Base-by-base conservation (phyloP, 2,113 vertebrate genomes). In the Oceanites oceanicus region DNA sequence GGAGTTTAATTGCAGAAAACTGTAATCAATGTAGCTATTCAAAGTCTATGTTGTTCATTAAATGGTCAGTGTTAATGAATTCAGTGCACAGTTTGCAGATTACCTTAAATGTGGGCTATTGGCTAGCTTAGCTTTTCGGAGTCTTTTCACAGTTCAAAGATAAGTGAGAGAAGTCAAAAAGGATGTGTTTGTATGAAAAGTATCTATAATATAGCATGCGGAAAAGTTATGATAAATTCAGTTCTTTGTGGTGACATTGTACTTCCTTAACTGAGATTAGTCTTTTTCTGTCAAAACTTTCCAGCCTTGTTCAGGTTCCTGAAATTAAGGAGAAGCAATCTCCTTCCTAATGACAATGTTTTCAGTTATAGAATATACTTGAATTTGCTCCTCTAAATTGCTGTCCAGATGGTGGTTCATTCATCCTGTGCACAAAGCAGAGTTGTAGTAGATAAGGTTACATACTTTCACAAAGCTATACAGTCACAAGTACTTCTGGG, bases 161-260 rank as follows among this genome's bases (percentile, higher is more conserved):
- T 73, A 65, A 83, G 50, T 30, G n/a, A 82, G 75, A 78, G 59
- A 79, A 86, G 19, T 76, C 27, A 65, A 75, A 88, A 85, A 61
- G 22, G 13, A 2, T 67, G 13, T 36, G 15, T 75, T 88, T 91
- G 47, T 47, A 22, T 84, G 83, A 71, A 36, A 82, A 71, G 12
- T 78, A 76, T 70, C 42, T 89, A 29, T 61, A 76, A 62, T 26
- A 23, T 45, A 88, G 49, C 25, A 11, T 75, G n/a, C 53, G 45
- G 50, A 90, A 80, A 83, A 88, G 45, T 83, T 74, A 71, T 2
- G 47, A 38, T 78, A 47, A 88, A 58, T 50, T 73, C 66, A 56
- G 1, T 85, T 86, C 23, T 74, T 66, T 0, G 0, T 58, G n/a
- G 45, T 84, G 49, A 74, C 16, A 3, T 4, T 82, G 17, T 88